These are phyloP conservation scores for Brachionus manjavacas DNA, from an alignment of 1,140 invertebrate genomes.

Conservation along the genomic window DNA sequence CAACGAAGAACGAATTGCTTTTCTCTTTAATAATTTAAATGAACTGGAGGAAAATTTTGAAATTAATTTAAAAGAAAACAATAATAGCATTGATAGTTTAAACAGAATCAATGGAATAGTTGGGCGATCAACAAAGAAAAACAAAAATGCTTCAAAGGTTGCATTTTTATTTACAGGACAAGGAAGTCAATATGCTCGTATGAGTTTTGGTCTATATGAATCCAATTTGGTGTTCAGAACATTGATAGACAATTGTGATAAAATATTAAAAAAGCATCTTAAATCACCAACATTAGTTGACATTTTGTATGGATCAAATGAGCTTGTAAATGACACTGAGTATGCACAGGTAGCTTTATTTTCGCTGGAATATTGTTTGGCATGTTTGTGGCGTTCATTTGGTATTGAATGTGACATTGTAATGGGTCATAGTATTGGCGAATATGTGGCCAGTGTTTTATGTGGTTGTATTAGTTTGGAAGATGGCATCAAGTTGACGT, in stretches of 20 bases:
- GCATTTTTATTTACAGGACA: neutral
- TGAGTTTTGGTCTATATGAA: neutral
- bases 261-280: neutral
- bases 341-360: neutral
- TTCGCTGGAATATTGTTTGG: neutral
- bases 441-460: neutral
- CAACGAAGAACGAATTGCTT: neutral
- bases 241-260: neutral
- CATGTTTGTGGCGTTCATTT: neutral
- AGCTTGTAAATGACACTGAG: neutral
- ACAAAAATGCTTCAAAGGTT: neutral
- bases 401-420: neutral
- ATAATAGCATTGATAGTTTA: neutral
- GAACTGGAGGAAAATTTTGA: neutral
- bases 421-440: conserved; percentile 10
- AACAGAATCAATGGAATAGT: neutral
- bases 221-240: neutral
- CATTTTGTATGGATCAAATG: neutral
- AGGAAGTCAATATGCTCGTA: neutral
- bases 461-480: neutral
- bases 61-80: neutral
- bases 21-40: neutral
- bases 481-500: neutral
- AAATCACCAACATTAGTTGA: neutral
- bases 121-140: neutral